Evolutionary conservation across 2,113 vertebrate species (phyloP).

Genomic region (Motacilla tschutschensis): DNA sequence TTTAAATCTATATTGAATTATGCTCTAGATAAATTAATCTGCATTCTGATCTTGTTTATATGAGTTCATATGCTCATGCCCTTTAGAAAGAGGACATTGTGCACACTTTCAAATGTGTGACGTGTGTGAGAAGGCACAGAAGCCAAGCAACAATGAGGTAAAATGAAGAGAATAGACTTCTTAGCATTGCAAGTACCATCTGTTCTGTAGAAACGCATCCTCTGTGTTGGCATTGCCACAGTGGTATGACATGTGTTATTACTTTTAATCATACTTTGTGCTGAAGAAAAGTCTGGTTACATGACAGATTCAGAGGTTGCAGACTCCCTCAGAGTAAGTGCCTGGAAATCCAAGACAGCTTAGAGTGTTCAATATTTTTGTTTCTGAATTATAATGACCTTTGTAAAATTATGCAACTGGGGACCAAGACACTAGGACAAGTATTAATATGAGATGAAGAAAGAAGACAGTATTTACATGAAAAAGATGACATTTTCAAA

Average conservation of each 20-base stretch:
- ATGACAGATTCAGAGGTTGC: constrained; percentile 65
- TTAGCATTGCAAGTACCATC: constrained; percentile 66
- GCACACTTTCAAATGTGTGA: constrained; percentile 65
- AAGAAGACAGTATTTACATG: neutral
- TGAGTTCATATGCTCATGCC: constrained; percentile 53
- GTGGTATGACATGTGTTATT: constrained; percentile 70
- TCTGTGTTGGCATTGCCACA: constrained; percentile 66
- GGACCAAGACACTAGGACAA: neutral
- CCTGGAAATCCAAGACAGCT: constrained; percentile 39
- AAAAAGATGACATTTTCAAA: neutral
- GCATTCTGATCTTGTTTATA: constrained; percentile 48
- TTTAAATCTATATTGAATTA: neutral
- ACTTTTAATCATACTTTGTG: constrained; percentile 69
- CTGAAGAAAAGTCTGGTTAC: constrained; percentile 61
- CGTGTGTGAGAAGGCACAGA: constrained; percentile 65
- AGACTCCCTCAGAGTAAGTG: constrained; percentile 35
- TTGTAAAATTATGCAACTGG: neutral
- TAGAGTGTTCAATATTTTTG: constrained; percentile 25
- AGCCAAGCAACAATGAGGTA: constrained; percentile 67
- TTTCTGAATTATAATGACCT: constrained; percentile 18
- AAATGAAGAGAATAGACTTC: constrained; percentile 66
- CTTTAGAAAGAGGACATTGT: constrained; percentile 65
- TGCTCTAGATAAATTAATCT: constrained; percentile 36
- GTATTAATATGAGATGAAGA: neutral
- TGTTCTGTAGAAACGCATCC: constrained; percentile 68